phyloP scores from a whole-genome alignment of 2,113 vertebrate species.

The Sula dactylatra region DNA sequence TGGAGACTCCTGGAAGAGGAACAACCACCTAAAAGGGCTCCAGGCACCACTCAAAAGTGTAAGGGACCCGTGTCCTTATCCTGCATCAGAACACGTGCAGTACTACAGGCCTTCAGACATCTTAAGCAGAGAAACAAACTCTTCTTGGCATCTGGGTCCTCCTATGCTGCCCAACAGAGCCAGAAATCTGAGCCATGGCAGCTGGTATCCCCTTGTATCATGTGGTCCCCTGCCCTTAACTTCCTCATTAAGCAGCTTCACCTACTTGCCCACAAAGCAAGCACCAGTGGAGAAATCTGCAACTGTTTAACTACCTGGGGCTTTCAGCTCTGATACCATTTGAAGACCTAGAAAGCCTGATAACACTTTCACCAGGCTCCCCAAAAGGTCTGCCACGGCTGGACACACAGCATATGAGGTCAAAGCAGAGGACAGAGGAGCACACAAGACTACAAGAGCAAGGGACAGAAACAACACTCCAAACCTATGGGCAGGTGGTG shows the following conservation, averaged over 20 bases:
- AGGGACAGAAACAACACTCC: not conserved
- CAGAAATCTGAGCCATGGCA: not conserved
- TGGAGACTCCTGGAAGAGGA: not conserved
- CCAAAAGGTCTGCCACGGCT: accelerated
- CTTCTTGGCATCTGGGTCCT: not conserved
- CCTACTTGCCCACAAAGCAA: not conserved
- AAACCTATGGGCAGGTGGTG: not conserved
- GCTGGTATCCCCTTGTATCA: not conserved
- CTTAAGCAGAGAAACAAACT: not conserved
- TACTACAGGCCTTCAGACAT: not conserved
- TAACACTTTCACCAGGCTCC: not conserved
- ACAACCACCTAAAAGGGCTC: not conserved
- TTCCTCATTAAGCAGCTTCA: not conserved
- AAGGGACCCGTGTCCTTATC: not conserved
- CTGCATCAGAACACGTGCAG: not conserved
- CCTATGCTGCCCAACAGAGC: not conserved
- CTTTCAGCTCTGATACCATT: not conserved
- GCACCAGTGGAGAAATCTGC: not conserved
- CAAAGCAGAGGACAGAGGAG: not conserved
- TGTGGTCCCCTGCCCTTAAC: not conserved
- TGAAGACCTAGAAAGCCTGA: not conserved
- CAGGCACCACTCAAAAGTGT: accelerated
- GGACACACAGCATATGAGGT: not conserved
- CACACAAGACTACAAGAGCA: not conserved
- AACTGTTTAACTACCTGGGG: not conserved